Evolutionary conservation across 2,797 vertebrate species (phyloP).

Genomic region (Lacerta agilis): DNA sequence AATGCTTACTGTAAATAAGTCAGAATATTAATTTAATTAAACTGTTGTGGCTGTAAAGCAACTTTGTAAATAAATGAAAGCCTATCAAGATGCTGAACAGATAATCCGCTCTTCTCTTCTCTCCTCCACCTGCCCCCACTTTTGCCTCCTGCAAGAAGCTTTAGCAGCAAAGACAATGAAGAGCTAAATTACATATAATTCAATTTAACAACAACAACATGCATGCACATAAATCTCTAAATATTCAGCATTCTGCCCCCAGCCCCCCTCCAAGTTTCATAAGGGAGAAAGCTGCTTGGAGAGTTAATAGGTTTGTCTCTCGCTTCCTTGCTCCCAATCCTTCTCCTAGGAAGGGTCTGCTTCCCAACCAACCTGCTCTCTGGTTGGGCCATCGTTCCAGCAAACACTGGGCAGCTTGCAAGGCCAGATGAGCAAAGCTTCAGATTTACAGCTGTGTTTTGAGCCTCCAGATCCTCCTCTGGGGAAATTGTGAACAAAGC

Average conservation of each 20-base stretch:
- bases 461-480: background rate
- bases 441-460: background rate
- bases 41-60: constrained; percentile 9
- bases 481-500: too few species aligned
- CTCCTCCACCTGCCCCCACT: background rate
- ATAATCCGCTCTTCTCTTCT: constrained; percentile 42
- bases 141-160: background rate
- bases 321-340: background rate
- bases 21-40: constrained; percentile 29
- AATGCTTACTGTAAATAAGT: background rate
- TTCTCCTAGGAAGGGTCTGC: background rate
- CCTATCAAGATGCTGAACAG: constrained; percentile 15
- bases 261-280: background rate
- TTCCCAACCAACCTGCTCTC: background rate
- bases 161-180: constrained; percentile 6
- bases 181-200: background rate
- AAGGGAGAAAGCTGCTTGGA: background rate
- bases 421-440: background rate
- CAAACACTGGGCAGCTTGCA: background rate
- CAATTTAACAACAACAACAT: background rate
- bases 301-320: background rate
- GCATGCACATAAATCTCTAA: background rate
- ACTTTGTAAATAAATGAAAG: constrained; percentile 38
- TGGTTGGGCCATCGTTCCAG: background rate
- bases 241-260: background rate